Base-by-base conservation (phyloP, 2,888 invertebrate genomes). In the Xestia xanthographa region DNA sequence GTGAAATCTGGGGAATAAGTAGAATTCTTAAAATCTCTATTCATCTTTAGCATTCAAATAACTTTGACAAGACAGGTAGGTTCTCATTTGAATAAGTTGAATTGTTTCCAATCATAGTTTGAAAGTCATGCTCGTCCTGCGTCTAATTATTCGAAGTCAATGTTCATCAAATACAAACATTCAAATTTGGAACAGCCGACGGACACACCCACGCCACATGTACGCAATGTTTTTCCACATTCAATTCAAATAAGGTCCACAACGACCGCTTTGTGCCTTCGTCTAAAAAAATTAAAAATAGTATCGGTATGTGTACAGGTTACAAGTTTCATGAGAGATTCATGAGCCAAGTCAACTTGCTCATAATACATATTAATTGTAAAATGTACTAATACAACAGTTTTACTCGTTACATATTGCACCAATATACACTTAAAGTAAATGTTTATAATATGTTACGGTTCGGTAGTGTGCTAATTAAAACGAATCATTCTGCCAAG, bases 171-270 rank as follows among this genome's bases (percentile, higher is more conserved):
- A 90, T 90, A 89, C 90, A 91, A 91, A 91, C 88, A 92, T 90
- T 92, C 84, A 87, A 90, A 91, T 91, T 91, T 91, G 88, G 89
- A 88, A 89, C 86, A 90, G 85, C 83, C 83, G 75, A 82, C 83
- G 88, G 89, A 88, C 87, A 89, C 92, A 86, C 93, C 93, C 86
- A 91, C 91, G 68, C 80, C 75, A 77, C 85, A 80, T 87, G 89
- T 76, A 85, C 79, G 84, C 78, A 88, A 89, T 87, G 85, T 90
- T 86, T 91, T 92, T 90, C 89, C 88, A 92, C 89, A 94, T 94
- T 93, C 92, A 92, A 93, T 94, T 94, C 92, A 92, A 94, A 94
- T 93, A 89, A 90, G 91, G 71, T 63, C 79, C 85, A 86, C 86
- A 82, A 87, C 80, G 81, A 67, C 41, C 17, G 66, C 84, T 77